Conservation (phyloP, 2,797 vertebrate genomes). For the Psittacula derbiana region DNA sequence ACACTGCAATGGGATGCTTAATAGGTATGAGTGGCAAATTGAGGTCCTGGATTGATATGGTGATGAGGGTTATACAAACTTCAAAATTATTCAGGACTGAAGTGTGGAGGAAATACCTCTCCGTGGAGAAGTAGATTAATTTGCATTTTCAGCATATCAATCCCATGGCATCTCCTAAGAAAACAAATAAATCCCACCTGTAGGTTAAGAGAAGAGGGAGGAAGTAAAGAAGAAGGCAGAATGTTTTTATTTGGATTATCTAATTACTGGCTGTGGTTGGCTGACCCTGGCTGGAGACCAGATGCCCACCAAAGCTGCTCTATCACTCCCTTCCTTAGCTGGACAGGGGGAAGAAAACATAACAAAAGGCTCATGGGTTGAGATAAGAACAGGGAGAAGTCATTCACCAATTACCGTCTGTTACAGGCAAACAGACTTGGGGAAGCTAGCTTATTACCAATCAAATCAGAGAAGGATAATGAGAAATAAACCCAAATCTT, state of each 20-base stretch:
- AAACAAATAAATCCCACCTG: not conserved
- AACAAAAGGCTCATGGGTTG: not conserved
- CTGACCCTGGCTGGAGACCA: not conserved
- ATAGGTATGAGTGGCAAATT: not conserved
- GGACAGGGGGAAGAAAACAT: not conserved
- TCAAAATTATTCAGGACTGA: not conserved
- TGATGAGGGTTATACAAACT: not conserved
- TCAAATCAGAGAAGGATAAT: not conserved
- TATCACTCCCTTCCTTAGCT: not conserved
- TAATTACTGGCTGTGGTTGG: not conserved
- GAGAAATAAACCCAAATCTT: not conserved
- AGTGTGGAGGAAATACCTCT: not conserved
- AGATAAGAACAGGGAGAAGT: not conserved
- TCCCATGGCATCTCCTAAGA: not conserved
- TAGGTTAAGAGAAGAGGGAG: not conserved
- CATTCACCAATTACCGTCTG: not conserved
- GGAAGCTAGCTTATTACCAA: not conserved
- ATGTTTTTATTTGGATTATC: not conserved
- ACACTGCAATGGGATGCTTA: not conserved
- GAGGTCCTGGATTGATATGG: not conserved
- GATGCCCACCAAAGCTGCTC: not conserved
- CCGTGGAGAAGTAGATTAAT: not conserved
- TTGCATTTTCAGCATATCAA: not conserved
- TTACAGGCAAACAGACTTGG: not conserved
- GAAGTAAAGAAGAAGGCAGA: not conserved